Evolutionary conservation across 2,113 vertebrate genomes (phyloP).

Genomic region (Onychostruthus taczanowskii): DNA sequence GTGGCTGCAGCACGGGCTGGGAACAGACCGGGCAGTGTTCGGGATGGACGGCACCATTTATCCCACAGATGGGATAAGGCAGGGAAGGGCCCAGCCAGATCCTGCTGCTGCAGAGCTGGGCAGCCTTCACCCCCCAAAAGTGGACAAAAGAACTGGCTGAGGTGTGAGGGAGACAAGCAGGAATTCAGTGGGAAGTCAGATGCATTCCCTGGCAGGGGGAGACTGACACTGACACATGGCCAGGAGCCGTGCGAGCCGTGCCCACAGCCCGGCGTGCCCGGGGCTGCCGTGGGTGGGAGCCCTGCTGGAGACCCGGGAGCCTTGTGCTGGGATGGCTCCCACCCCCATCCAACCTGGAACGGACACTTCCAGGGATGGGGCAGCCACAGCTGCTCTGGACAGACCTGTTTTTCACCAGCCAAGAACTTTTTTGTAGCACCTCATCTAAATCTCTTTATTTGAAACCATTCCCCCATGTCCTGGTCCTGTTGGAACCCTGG

Average conservation of each 20-base stretch:
- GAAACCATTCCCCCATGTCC: not conserved
- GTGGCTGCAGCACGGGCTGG: not conserved
- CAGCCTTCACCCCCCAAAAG: not conserved
- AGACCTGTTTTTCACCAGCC: no score
- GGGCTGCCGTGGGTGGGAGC: not conserved
- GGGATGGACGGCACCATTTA: not conserved
- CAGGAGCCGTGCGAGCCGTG: not conserved
- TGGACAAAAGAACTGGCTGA: constrained; percentile 13
- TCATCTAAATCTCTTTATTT: not conserved
- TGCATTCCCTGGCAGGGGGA: constrained; percentile 25
- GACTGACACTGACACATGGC: constrained; percentile 58
- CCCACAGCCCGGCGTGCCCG: not conserved
- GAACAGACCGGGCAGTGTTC: constrained; percentile 1
- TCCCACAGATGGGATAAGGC: not conserved
- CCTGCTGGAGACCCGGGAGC: not conserved
- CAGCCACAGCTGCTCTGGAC: not conserved
- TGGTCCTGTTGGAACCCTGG: not conserved
- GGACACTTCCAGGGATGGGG: not conserved
- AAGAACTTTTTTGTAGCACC: rapidly evolving
- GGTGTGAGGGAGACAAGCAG: constrained; percentile 7
- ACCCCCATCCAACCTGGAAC: not conserved
- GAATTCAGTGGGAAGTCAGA: not conserved
- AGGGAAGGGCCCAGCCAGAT: not conserved
- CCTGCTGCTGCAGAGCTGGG: not conserved
- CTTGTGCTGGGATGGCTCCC: not conserved